Evolutionary conservation across 1,140 invertebrate species (phyloP).

Genomic region (Meteorus sp.): DNA sequence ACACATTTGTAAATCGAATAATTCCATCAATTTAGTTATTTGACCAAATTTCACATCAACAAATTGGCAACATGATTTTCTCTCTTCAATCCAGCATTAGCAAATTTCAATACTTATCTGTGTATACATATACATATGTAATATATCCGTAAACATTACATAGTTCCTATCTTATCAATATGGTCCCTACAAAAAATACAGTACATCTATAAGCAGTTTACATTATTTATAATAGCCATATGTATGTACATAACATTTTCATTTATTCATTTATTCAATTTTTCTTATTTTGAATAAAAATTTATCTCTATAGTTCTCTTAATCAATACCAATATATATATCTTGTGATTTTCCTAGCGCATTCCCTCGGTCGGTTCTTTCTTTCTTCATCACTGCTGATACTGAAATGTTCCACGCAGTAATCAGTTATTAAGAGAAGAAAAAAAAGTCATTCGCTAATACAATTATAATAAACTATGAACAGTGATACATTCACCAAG

Average conservation of each 20-base stretch:
- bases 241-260: constrained; percentile 44
- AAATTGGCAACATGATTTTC: background rate
- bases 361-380: no score
- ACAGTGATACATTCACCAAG: no score
- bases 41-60: background rate
- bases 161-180: constrained; percentile 31
- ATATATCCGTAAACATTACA: no score
- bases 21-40: background rate
- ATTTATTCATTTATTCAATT: no score
- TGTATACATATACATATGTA: no score
- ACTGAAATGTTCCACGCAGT: constrained; percentile 24
- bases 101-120: background rate
- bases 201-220: constrained; percentile 53
- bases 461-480: constrained; percentile 19
- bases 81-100: background rate
- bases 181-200: constrained; percentile 56
- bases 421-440: background rate
- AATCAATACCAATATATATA: background rate
- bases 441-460: background rate
- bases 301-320: constrained; percentile 24
- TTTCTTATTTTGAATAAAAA: constrained; percentile 20
- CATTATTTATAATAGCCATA: constrained; percentile 37
- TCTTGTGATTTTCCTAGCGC: constrained; percentile 1
- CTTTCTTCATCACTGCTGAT: constrained; percentile 33
- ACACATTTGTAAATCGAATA: background rate